Evolutionary conservation across 2,113 vertebrate genomes (phyloP), one percentile per base, ranked within the genome.

Genomic region (Ariopsis seemanni): DNA sequence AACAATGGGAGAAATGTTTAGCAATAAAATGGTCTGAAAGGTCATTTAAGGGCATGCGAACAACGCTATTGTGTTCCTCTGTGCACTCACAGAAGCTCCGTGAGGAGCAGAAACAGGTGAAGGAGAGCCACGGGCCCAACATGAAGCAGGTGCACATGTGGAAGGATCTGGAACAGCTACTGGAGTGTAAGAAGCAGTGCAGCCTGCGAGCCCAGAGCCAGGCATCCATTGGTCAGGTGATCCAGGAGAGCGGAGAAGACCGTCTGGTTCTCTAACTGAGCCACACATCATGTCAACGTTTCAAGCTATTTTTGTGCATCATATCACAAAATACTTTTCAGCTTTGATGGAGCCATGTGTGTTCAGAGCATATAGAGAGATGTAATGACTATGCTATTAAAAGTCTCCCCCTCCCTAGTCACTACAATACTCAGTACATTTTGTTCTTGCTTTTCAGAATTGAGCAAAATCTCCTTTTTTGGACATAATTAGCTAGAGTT

Each of bases 81-180:
- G 75, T 17, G 1, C 60, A 79, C 20, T 30, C 53, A 42, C 93
- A 99, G 98, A 98, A 97, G 93, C 93, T 99, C 63, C 96, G 97
- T 87, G 97, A 99, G 92, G 96, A 96, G 90, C 97, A 99, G 93
- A 99, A 98, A 91, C 89, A 92, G 77, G 96, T 99, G 69, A 94
- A 96, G 91, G 98, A 99, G 93, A 97, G 93, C 91, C 97, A 99
- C 1, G 93, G 94, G 5, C 93, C 93, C 17, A 99, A 99, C 91
- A 97, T 99, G 97, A 98, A 97, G 93, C 97, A 99, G 95, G 95
- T 96, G 82, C 97, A 96, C 94, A 96, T 99, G 97, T 99, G 98
- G 98, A 94, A 93, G n/a, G 97, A 99, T 93, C 94, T 99, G 63
- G 95, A 99, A 91, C 93, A 95, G 83, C 92, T 99, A 91, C 95